Percentiles rank a stretch among this genome's conserved stretches.
Evolutionary conservation across 30 jellyfish, hydroid and myxozoan species (phyloP).

Genomic region (Sanderia malayensis): DNA sequence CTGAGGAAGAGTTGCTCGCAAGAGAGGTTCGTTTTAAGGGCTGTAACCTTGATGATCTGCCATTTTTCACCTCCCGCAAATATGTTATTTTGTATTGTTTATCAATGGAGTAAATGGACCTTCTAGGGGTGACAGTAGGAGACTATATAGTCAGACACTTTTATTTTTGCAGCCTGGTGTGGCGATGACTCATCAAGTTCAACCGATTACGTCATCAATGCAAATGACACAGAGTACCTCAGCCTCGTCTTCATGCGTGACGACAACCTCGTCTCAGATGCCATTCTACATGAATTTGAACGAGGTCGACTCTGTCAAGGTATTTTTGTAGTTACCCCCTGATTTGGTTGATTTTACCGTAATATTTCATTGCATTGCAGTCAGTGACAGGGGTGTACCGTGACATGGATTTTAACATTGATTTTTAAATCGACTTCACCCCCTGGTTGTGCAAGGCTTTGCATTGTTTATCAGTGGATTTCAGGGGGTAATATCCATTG

Average conservation of each 20-base stretch:
- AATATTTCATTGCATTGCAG: neutral
- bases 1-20: constrained; percentile 54
- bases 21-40: constrained; percentile 35
- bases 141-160: too few species aligned
- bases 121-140: too few species aligned
- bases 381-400: too few species aligned
- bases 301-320: constrained; percentile 73
- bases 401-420: too few species aligned
- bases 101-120: too few species aligned
- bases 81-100: too few species aligned
- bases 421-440: too few species aligned
- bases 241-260: constrained; percentile 36
- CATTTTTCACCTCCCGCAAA: too few species aligned
- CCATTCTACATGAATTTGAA: constrained; percentile 18
- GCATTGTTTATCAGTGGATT: too few species aligned
- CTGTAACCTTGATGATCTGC: neutral
- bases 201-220: constrained; percentile 28
- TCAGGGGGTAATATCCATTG: too few species aligned
- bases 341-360: neutral
- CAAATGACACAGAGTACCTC: neutral
- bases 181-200: constrained; percentile 36
- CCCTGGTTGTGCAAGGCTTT: too few species aligned
- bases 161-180: constrained; percentile 40
- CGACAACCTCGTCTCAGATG: constrained; percentile 21
- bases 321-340: neutral